Evolutionary conservation across 2,888 invertebrate species (phyloP).

Genomic region (Caenorhabditis japonica): DNA sequence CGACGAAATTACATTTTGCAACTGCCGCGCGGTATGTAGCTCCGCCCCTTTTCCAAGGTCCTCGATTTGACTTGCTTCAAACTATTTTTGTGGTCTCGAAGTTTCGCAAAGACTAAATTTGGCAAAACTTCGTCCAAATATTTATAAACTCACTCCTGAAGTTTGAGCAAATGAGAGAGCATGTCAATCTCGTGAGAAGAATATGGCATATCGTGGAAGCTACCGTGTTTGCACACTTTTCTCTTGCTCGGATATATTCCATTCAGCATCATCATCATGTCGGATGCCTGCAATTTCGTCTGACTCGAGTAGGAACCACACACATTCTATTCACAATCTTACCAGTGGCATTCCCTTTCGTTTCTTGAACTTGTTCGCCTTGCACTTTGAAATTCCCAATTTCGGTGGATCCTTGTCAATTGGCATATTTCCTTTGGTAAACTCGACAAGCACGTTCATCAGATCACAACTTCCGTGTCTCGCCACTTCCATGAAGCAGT

Average conservation of each 20-base stretch:
- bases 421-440: conserved; percentile 35
- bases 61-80: too few relatives aligned
- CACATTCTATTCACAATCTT: neutral
- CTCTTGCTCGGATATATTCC: conserved; percentile 11
- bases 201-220: conserved; percentile 19
- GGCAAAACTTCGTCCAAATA: neutral
- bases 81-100: too few relatives aligned
- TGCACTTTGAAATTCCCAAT: conserved; percentile 9
- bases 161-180: conserved; percentile 42
- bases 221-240: conserved; percentile 11
- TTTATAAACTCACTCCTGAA: conserved; percentile 34
- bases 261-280: conserved; percentile 36
- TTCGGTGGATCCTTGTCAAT: conserved; percentile 24
- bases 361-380: conserved; percentile 12
- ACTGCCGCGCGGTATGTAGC: too few relatives aligned
- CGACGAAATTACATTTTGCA: too few relatives aligned
- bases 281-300: conserved; percentile 25
- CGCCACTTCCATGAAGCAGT: conserved; percentile 97
- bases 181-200: conserved; percentile 38
- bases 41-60: too few relatives aligned
- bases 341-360: conserved; percentile 12
- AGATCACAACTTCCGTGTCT: conserved; percentile 97
- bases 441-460: conserved; percentile 91
- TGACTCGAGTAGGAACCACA: neutral
- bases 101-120: too few relatives aligned